phyloP scores from a whole-genome alignment of 2,797 vertebrate genomes.

The Enoplosus armatus region DNA sequence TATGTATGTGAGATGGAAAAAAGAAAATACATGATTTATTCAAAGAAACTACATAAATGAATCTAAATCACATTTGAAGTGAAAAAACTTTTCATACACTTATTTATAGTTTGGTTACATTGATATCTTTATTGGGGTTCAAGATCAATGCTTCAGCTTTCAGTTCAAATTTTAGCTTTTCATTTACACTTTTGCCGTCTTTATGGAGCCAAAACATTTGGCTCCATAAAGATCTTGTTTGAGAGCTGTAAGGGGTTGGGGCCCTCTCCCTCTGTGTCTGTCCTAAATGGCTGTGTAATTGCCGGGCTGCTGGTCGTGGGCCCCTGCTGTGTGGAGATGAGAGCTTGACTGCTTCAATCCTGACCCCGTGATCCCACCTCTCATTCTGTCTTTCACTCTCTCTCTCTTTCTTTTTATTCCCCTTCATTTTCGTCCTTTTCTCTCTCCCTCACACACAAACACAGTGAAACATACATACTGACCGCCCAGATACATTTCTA shows the following conservation, averaged over 20 bases:
- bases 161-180: neutral
- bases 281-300: conserved; percentile 80
- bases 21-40: neutral
- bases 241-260: conserved; percentile 41
- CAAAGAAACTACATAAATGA: neutral
- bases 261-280: conserved; percentile 51
- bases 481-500: conserved; percentile 43
- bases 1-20: neutral
- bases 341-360: conserved; percentile 70
- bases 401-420: conserved; percentile 31
- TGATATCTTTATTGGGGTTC: neutral
- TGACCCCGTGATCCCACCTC: conserved; percentile 70
- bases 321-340: conserved; percentile 75
- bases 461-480: conserved; percentile 25
- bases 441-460: conserved; percentile 31
- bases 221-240: conserved; percentile 19
- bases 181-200: conserved; percentile 5
- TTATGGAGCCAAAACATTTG: neutral
- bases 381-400: conserved; percentile 55
- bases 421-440: conserved; percentile 17
- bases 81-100: neutral
- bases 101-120: neutral
- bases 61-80: neutral
- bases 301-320: conserved; percentile 70
- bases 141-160: neutral